A percentile compares a stretch with the other conserved stretches of the same genome.
These are phyloP conservation scores for Chloropsis cyanopogon DNA, from an alignment of 2,113 vertebrate species.

Conservation along the genomic window DNA sequence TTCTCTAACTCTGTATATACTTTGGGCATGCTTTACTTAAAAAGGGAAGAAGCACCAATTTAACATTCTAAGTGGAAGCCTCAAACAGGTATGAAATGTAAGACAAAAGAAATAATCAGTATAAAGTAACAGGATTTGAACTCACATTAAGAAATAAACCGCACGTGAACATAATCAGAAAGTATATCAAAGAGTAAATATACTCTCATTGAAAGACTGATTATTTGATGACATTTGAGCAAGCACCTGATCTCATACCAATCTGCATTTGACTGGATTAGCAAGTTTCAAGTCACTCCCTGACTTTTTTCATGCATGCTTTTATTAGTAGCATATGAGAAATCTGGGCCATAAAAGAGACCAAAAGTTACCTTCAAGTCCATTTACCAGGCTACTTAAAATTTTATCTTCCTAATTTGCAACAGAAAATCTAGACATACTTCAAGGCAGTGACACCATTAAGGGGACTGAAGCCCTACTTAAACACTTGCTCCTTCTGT, in stretches of 20 bases:
- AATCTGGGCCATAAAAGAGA: not conserved
- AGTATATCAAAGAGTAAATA: not conserved
- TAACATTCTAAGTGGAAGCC: not conserved
- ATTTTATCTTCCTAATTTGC: not conserved
- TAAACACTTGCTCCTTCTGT: not conserved
- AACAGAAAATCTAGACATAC: not conserved
- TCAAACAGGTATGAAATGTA: not conserved
- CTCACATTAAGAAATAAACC: not conserved
- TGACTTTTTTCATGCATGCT: not conserved
- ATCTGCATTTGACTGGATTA: not conserved
- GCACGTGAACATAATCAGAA: not conserved
- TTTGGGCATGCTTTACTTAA: not conserved
- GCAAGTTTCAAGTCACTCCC: not conserved
- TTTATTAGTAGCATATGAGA: not conserved
- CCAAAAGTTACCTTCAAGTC: not conserved
- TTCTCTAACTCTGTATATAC: not conserved
- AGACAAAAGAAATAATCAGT: not conserved
- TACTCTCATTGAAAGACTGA: not conserved
- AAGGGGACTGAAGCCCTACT: not conserved
- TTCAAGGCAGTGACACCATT: not conserved
- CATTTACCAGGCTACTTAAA: not conserved
- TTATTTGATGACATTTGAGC: not conserved
- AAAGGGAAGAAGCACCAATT: not conserved
- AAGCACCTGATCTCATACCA: not conserved
- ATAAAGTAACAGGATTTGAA: not conserved